Percentiles rank a stretch among this genome's conserved stretches.
phyloP scores from a whole-genome alignment of 2,113 vertebrate genomes.

The Rattus norvegicus region DNA sequence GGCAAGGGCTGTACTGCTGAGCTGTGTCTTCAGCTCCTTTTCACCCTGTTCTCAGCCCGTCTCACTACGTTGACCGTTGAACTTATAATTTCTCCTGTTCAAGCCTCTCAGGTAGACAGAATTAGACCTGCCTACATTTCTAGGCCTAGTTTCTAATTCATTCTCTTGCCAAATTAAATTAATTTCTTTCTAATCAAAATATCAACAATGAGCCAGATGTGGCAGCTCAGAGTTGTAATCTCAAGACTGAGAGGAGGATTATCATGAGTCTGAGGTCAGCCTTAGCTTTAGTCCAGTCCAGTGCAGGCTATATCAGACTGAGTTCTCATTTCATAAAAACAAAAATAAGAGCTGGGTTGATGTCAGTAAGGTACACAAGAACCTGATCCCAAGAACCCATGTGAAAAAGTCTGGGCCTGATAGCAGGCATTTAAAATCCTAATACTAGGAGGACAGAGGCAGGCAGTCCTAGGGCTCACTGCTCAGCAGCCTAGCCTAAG shows the following conservation, averaged over 20 bases:
- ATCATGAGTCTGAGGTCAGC: neutral
- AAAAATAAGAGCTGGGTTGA: neutral
- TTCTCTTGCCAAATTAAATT: neutral
- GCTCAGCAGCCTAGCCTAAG: neutral
- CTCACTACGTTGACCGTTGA: neutral
- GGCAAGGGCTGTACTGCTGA: neutral
- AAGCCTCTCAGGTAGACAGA: neutral
- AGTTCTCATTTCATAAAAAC: neutral
- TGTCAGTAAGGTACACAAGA: neutral
- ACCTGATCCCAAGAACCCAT: neutral
- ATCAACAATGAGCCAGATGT: neutral
- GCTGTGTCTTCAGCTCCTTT: neutral
- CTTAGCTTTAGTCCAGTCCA: neutral
- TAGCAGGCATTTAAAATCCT: neutral
- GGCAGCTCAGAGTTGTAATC: neutral
- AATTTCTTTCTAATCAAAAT: neutral
- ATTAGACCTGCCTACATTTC: neutral
- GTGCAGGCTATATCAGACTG: neutral
- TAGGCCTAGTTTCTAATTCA: neutral
- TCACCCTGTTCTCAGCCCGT: neutral
- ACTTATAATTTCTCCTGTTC: neutral
- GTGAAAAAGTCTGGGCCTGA: neutral
- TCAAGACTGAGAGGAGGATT: neutral
- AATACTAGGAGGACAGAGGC: neutral
- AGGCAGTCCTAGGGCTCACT: neutral